Evolutionary conservation across 2,797 vertebrate species (phyloP).

Genomic region (Euphonia xanthogaster): DNA sequence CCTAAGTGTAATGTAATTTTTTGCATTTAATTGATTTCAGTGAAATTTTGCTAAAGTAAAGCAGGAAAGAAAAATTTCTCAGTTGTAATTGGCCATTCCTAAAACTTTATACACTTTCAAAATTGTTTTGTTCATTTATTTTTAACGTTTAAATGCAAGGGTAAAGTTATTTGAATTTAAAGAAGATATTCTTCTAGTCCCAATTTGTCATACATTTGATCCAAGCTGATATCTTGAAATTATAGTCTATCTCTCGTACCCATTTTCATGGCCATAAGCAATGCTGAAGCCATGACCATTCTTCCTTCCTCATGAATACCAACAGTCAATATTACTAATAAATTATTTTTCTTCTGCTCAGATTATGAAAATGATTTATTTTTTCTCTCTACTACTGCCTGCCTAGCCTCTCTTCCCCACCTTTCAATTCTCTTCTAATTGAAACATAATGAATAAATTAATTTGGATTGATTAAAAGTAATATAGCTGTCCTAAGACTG

Average conservation of each 20-base stretch:
- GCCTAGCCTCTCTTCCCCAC: not conserved
- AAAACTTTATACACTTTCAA: not conserved
- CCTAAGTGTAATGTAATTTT: not conserved
- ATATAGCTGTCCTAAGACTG: not conserved
- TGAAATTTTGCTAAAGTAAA: not conserved
- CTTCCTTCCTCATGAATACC: fast-evolving
- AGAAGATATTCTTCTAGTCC: not conserved
- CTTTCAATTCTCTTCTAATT: not conserved
- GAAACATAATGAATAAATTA: not conserved
- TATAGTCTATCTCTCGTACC: not conserved
- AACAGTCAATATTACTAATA: not conserved
- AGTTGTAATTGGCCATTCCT: not conserved
- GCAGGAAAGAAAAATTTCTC: not conserved
- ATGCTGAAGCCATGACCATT: not conserved
- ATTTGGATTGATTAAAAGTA: not conserved
- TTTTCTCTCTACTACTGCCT: not conserved
- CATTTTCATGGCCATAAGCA: not conserved
- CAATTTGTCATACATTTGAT: not conserved
- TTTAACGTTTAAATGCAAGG: not conserved
- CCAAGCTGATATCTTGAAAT: not conserved
- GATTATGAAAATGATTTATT: not conserved
- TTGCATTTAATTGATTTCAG: not conserved
- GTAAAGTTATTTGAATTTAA: not conserved
- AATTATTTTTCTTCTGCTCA: not conserved
- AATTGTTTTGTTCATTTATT: not conserved